Evolutionary conservation across 2,113 vertebrate genomes (phyloP), one percentile per base, ranked within the genome.

Genomic region (Aptenodytes forsteri): DNA sequence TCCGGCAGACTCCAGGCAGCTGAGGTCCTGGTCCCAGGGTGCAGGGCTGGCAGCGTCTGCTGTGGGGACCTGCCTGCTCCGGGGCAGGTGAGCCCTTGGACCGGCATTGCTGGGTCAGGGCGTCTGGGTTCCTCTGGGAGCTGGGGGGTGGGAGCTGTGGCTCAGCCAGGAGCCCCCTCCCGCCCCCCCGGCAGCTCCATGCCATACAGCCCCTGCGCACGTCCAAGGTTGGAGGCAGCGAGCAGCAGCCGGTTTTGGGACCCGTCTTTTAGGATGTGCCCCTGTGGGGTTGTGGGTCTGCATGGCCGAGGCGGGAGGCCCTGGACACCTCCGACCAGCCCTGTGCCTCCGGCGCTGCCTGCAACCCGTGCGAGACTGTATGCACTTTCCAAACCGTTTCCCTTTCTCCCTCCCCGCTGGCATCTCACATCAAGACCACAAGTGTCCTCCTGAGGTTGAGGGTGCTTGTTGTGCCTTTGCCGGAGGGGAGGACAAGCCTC

Each of bases 291-390:
- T 34, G 42, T 10, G 44, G 42, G n/a, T 38, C 59, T 54, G 22
- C 2, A 2, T 40, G 66, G 66, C 36, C 0, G 1, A 40, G 42
- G 44, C 3, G 1, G 66, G 46, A 71, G 30, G 30, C 55, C 36
- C 56, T 5, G 6, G 29, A 13, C 4, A 49, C 54, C 54, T n/a
- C 47, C 3, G 1, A 17, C 7, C 16, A 47, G 34, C 56, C 20
- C 19, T 5, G 17, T 2, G 6, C 8, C 13, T 13, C 21, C 13
- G 0, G 80, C 4, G 22, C 80, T 71, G 21, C 69, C 47, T 19
- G 12, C 13, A 17, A 27, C 26, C 18, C 4, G 0, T 7, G 22
- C 2, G 7, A 40, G 59, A 40, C 59, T 8, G 8, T 10, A 13
- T 17, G 34, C 2, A 0, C 34, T 56, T 47, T 34, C 61, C 42